Conservation (phyloP, 1,140 invertebrate species). For the Xylocopa sonorina region DNA sequence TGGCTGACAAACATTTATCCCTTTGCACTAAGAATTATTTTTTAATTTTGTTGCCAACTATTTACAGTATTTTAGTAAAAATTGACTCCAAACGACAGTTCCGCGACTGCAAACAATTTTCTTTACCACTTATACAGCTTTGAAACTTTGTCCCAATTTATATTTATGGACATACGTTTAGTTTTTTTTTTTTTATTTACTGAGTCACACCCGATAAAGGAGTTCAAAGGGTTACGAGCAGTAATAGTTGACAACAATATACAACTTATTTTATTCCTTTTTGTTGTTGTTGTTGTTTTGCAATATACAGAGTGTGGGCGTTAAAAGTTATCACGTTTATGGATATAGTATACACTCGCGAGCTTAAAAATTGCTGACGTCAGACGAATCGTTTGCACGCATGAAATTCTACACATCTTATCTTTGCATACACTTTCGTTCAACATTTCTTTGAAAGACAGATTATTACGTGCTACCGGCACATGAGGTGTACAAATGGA, state of each 20-base stretch:
- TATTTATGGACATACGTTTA: too few relatives aligned
- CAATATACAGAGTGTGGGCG: neutral
- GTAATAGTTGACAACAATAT: neutral
- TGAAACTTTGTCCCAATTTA: too few relatives aligned
- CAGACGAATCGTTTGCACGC: conserved; percentile 18
- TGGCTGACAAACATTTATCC: too few relatives aligned
- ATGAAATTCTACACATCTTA: conserved; percentile 44
- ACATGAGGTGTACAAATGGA: conserved; percentile 43
- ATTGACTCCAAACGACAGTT: too few relatives aligned
- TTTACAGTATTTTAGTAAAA: too few relatives aligned
- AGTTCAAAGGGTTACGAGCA: too few relatives aligned
- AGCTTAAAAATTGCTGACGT: conserved; percentile 11
- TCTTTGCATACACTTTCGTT: conserved; percentile 54
- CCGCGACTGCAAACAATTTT: too few relatives aligned
- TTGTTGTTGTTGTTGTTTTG: neutral
- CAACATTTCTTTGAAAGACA: conserved; percentile 45
- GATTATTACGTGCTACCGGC: conserved; percentile 54
- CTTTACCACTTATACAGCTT: too few relatives aligned
- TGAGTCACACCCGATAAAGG: too few relatives aligned
- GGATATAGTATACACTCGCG: neutral
- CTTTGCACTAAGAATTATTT: too few relatives aligned
- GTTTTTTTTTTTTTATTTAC: too few relatives aligned
- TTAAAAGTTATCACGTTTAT: neutral
- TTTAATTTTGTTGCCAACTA: too few relatives aligned
- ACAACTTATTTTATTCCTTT: neutral